phyloP scores from a whole-genome alignment of 2,113 vertebrate genomes.

The Neolamprologus fasciatus region DNA sequence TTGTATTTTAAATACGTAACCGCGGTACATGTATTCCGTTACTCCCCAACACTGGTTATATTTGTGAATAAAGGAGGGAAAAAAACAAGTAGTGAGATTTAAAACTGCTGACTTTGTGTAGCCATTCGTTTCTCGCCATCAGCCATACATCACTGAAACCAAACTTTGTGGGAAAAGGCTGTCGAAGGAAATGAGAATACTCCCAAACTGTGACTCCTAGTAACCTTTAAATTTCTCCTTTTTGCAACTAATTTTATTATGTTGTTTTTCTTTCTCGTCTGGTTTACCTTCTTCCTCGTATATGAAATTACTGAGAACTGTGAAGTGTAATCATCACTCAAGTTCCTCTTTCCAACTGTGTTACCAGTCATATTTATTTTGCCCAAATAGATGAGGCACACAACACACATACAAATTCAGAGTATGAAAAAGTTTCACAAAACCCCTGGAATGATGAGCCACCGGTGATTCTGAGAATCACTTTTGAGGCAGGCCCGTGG shows the following conservation, averaged over 20 bases:
- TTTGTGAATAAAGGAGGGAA: not conserved
- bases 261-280: not conserved
- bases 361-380: not conserved
- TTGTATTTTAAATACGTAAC: no score
- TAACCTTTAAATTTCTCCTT: constrained; percentile 2
- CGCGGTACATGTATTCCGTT: no score
- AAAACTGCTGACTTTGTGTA: not conserved
- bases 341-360: not conserved
- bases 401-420: not conserved
- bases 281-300: not conserved
- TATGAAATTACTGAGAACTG: not conserved
- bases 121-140: not conserved
- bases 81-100: not conserved
- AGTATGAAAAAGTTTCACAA: not conserved
- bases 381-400: not conserved
- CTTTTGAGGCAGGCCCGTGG: not conserved
- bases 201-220: not conserved
- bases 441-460: not conserved
- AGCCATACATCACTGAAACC: not conserved
- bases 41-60: not conserved
- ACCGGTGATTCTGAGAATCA: not conserved
- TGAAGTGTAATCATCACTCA: not conserved
- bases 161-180: not conserved
- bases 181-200: not conserved
- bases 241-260: not conserved